These are phyloP conservation scores for Chaetodon trifasciatus DNA, from an alignment of 2,797 vertebrate genomes.

Conservation along the genomic window DNA sequence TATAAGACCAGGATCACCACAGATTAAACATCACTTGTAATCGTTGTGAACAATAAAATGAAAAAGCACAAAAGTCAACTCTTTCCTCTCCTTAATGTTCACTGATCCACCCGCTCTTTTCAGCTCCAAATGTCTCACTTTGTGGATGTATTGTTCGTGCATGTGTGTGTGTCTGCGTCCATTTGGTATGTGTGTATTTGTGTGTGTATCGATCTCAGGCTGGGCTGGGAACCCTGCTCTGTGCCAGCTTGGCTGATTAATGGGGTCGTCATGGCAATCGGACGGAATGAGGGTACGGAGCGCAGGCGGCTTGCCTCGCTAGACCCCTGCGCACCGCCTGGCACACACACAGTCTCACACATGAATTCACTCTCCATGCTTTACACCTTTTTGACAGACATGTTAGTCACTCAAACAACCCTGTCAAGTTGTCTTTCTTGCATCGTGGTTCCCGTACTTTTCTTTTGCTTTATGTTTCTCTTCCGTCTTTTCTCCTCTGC, in stretches of 20 bases:
- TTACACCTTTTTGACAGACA: constrained; percentile 63
- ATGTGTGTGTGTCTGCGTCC: constrained; percentile 37
- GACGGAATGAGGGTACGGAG: constrained; percentile 99
- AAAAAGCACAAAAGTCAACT: not conserved
- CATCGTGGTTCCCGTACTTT: constrained; percentile 7
- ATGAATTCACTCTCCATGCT: constrained; percentile 45
- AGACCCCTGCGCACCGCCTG: constrained; percentile 83
- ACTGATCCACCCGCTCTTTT: constrained; percentile 9
- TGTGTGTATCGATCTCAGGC: constrained; percentile 97
- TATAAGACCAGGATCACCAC: not conserved
- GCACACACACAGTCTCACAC: constrained; percentile 55
- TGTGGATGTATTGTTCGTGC: constrained; percentile 41
- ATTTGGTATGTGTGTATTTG: constrained; percentile 74
- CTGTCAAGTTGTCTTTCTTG: constrained; percentile 70
- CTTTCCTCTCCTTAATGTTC: constrained; percentile 5
- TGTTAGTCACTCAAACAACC: constrained; percentile 61
- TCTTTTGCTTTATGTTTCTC: constrained; percentile 17
- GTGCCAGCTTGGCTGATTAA: constrained; percentile 99
- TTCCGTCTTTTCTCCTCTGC: not conserved
- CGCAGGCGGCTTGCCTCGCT: constrained; percentile 90
- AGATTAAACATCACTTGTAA: not conserved
- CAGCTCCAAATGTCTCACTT: constrained; percentile 31
- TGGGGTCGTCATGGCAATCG: constrained; percentile 97
- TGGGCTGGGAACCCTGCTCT: constrained; percentile 95
- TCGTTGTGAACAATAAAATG: not conserved